Evolutionary conservation across 2,888 invertebrate species (phyloP), one percentile per base, ranked within the genome.

Genomic region (Lithophane socia): DNA sequence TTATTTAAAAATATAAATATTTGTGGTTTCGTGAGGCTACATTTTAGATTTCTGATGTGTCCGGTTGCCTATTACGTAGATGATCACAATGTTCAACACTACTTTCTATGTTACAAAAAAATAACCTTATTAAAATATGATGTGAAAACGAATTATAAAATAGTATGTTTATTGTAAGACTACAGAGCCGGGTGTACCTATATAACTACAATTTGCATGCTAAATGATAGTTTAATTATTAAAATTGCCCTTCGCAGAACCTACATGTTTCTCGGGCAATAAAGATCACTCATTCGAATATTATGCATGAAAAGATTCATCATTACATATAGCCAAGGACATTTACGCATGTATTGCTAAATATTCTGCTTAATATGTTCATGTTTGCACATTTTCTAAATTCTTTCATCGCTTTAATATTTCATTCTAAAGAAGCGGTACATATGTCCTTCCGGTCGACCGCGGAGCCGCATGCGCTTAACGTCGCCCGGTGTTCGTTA

Each of bases 261-360:
- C 21, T 49, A 56, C 21, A 67, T 56, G 24, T 58, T 80, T 61
- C 42, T 63, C 21, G 13, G 69, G 24, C 69, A 60, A 61, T 54
- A 56, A 64, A 69, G 60, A 85, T 84, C 83, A 84, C 83, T 84
- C 83, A 84, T 85, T 85, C 83, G 83, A 84, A 84, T 84, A 84
- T 64, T 85, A 84, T 85, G 83, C 83, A 83, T 85, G 74, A 72
- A 79, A 71, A 73, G 12, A 47, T 71, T 77, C 16, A 69, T 49
- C 21, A 63, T 61, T 68, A 47, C 47, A 49, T 72, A 37, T 61
- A 42, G 21, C n/a, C 56, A 37, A 44, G 29, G 4, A 42, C 9
- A 74, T 54, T 67, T 69, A 12, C 64, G 81, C 77, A 83, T 81
- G 81, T 64, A n/a, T 56, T 63, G 24, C 73, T 52, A 37, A 65